These are phyloP conservation scores for Meloidogyne floridensis DNA, from an alignment of 1,140 invertebrate species.

Conservation along the genomic window DNA sequence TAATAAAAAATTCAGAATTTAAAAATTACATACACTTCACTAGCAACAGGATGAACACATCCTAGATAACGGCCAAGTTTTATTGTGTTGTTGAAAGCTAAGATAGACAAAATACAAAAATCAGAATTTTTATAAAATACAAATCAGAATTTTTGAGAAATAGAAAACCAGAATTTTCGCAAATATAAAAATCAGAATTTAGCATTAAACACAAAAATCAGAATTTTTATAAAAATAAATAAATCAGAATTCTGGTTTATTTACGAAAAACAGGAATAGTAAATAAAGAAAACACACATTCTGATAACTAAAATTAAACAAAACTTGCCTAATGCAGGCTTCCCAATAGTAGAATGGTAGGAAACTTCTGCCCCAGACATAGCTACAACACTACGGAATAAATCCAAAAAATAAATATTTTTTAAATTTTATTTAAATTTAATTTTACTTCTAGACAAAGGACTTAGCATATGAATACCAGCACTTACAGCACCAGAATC, in stretches of 20 bases:
- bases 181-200: too few species aligned
- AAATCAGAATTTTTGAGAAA: too few species aligned
- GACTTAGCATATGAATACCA: constrained; percentile 76
- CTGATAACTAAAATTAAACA: neutral
- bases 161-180: too few species aligned
- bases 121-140: too few species aligned
- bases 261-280: neutral
- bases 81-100: constrained; percentile 62
- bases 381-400: constrained; percentile 58
- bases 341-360: constrained; percentile 62
- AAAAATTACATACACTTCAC: constrained; percentile 21
- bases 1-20: neutral
- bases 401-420: constrained; percentile 45
- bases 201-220: too few species aligned
- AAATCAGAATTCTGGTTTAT: too few species aligned
- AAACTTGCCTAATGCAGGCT: constrained; percentile 47
- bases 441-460: constrained; percentile 66
- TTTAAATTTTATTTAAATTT: neutral
- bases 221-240: too few species aligned
- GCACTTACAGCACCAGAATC: constrained; percentile 82
- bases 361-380: constrained; percentile 65
- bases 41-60: constrained; percentile 51
- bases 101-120: neutral
- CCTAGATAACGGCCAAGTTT: constrained; percentile 63
- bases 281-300: neutral